Evolutionary conservation across 2,888 invertebrate species (phyloP).

Genomic region (Yponomeuta evonymella): DNA sequence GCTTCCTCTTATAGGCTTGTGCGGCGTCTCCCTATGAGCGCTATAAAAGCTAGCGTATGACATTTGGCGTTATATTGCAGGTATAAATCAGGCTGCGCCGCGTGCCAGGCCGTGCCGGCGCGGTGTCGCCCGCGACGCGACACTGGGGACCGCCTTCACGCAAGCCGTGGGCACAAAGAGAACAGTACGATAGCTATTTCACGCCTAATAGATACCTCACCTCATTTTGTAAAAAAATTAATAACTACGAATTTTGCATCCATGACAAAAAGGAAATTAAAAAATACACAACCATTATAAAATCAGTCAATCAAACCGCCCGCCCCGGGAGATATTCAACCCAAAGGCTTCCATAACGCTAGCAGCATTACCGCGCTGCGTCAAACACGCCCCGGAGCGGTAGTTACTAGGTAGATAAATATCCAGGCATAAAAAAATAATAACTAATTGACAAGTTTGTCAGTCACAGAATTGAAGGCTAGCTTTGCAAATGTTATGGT

Average conservation of each 20-base stretch:
- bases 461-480: no score
- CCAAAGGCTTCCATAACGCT: no score
- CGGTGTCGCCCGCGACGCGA: constrained; percentile 16
- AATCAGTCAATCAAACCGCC: no score
- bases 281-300: neutral
- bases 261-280: no score
- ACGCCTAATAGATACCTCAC: neutral
- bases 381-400: no score
- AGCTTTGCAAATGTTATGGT: no score
- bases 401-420: no score
- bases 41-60: constrained; percentile 71
- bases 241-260: no score
- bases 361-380: no score
- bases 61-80: constrained; percentile 68
- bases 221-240: neutral
- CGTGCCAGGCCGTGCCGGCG: constrained; percentile 21
- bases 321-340: no score
- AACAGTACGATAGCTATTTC: constrained; percentile 1
- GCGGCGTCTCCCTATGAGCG: constrained; percentile 42
- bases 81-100: constrained; percentile 64
- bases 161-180: neutral
- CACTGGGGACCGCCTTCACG: constrained; percentile 11
- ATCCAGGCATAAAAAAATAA: no score
- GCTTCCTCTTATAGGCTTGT: neutral
- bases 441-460: no score